Evolutionary conservation across 2,113 vertebrate genomes (phyloP), one percentile per base, ranked within the genome.

Genomic region (Sporophila hypoxantha): DNA sequence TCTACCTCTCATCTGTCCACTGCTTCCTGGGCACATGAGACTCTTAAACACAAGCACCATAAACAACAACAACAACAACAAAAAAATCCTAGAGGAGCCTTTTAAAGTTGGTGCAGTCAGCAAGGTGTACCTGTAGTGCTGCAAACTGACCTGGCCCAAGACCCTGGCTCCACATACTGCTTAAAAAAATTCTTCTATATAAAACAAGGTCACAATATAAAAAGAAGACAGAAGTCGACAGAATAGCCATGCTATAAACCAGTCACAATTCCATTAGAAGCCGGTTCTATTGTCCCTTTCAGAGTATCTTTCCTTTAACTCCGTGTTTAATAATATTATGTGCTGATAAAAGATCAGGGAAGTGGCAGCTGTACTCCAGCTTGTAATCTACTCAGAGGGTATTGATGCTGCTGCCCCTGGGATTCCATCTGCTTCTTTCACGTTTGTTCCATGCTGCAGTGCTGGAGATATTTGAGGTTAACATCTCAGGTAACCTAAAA

Each of bases 271-370:
- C 57, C 70, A 73, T 83, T 44, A 83, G 14, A 66, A 42, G 34
- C 8, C 70, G 61, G 26, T 75, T 83, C 32, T 71, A 39, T 85
- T 78, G 17, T 25, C 10, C 52, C 23, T 82, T 85, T 76, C 5
- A 18, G 57, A 44, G 17, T 14, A 39, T 44, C 56, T 82, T 90
- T 76, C 39, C 52, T 91, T 84, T 80, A 64, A 77, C 39, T 49
- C 44, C 46, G 19, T 75, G 46, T 60, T 92, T 85, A 91, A 77
- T 90, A 82, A 82, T 25, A 34, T 85, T 74, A 83, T 21, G 39
- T 62, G 22, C 29, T 87, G 83, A 84, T 91, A 77, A 88, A 89
- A 87, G 68, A 80, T 64, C 46, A 77, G 82, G 82, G 27, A 80
- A 56, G 61, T 52, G 73, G 67, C 77, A 92, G 80, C 77, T 93